Evolutionary conservation across 2,797 vertebrate genomes (phyloP).

Genomic region (Megalops cyprinoides): DNA sequence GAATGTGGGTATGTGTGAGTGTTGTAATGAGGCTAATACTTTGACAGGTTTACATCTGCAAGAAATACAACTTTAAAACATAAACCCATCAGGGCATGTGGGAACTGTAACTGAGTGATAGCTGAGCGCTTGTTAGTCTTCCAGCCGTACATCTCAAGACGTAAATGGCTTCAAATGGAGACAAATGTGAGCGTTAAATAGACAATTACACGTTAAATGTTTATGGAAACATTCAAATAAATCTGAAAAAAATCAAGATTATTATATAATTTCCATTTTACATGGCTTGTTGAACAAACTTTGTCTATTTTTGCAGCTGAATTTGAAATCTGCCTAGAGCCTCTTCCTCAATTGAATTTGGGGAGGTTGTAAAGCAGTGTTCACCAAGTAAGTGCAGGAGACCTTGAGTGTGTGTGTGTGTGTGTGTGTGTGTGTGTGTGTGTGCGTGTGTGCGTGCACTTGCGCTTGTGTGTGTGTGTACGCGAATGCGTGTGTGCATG

Average conservation of each 20-base stretch:
- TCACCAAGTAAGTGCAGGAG: no score
- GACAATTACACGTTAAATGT: neutral
- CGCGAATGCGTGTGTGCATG: no score
- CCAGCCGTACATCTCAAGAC: neutral
- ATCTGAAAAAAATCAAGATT: neutral
- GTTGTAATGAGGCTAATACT: neutral
- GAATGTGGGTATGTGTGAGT: neutral
- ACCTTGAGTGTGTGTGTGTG: no score
- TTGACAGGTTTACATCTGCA: neutral
- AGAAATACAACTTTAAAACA: slow-evolving; percentile 11
- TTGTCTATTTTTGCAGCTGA: neutral
- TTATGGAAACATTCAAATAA: neutral
- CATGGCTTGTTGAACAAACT: neutral
- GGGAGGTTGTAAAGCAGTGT: neutral
- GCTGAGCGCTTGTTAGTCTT: neutral
- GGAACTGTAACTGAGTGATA: neutral
- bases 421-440: no score
- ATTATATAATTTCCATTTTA: neutral
- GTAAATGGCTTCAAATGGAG: slow-evolving; percentile 8
- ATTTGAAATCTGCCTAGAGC: neutral
- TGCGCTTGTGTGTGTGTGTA: no score
- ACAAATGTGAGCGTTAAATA: neutral
- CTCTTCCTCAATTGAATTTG: neutral
- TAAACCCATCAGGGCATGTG: neutral
- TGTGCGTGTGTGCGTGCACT: no score